Conservation (phyloP, 2,797 vertebrate species). For the Sebastes kiyomatsui region DNA sequence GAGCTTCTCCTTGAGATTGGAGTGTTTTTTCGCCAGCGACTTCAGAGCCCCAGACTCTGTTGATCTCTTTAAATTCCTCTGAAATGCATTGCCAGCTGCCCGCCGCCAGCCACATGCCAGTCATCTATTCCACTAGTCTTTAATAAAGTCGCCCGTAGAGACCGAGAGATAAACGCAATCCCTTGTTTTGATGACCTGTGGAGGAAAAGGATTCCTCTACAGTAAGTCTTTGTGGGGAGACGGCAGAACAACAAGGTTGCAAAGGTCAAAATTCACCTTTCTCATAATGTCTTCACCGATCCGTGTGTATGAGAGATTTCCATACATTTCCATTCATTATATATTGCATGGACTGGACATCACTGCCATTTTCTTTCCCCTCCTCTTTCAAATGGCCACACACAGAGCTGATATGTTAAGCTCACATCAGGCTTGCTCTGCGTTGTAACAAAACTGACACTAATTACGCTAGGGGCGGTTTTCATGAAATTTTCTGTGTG, state of each 20-base stretch:
- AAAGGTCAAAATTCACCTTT: slow-evolving; percentile 33
- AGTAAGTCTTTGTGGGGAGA: slow-evolving; percentile 28
- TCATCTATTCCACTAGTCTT: slow-evolving; percentile 57
- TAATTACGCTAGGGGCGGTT: slow-evolving; percentile 39
- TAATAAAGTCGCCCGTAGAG: slow-evolving; percentile 68
- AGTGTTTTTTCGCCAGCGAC: slow-evolving; percentile 28
- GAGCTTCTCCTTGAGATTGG: slow-evolving; percentile 38
- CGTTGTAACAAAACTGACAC: slow-evolving; percentile 33
- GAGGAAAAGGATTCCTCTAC: slow-evolving; percentile 45
- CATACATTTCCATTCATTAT: slow-evolving; percentile 30
- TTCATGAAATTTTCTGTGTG: slow-evolving; percentile 52
- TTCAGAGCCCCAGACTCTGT: slow-evolving; percentile 36
- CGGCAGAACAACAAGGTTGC: slow-evolving; percentile 35
- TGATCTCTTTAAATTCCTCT: slow-evolving; percentile 70
- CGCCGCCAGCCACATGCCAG: slow-evolving; percentile 49
- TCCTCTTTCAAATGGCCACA: background rate
- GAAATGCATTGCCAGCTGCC: slow-evolving; percentile 69
- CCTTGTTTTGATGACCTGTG: slow-evolving; percentile 63
- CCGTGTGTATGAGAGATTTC: background rate
- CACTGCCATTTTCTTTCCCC: background rate
- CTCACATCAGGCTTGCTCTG: slow-evolving; percentile 5
- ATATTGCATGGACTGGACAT: background rate
- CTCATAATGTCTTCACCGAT: slow-evolving; percentile 1
- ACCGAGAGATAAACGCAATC: slow-evolving; percentile 62
- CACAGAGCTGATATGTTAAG: slow-evolving; percentile 8